phyloP scores from a whole-genome alignment of 2,797 vertebrate species.

The Tokudaia tokunoshimensis region DNA sequence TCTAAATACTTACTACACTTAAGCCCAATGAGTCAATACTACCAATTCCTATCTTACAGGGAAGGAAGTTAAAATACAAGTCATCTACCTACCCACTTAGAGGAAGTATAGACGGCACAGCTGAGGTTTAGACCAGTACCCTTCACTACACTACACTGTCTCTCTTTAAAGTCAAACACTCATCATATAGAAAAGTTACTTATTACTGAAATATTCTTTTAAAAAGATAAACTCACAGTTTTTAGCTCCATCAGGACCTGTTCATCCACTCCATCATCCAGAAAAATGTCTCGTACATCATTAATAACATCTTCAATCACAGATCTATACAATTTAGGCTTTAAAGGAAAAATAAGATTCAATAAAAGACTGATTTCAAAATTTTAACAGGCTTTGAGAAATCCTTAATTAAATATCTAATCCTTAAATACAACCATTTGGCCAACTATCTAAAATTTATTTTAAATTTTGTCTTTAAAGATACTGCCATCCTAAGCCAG shows the following conservation, averaged over 20 bases:
- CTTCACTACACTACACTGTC: neutral
- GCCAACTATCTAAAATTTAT: slow-evolving; percentile 43
- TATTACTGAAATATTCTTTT: neutral
- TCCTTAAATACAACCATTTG: slow-evolving; percentile 34
- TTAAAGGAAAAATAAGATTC: slow-evolving; percentile 68
- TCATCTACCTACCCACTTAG: slow-evolving; percentile 17
- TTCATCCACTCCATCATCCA: slow-evolving; percentile 99
- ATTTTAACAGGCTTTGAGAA: slow-evolving; percentile 55
- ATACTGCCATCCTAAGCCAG: neutral
- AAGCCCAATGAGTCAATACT: neutral
- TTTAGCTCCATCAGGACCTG: slow-evolving; percentile 98
- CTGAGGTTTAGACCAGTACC: neutral
- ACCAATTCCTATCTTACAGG: neutral
- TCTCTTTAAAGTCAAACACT: slow-evolving; percentile 12
- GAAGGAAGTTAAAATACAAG: slow-evolving; percentile 22
- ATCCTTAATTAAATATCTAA: slow-evolving; percentile 5
- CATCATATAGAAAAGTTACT: slow-evolving; percentile 2
- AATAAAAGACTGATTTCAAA: slow-evolving; percentile 48
- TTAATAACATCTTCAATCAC: slow-evolving; percentile 99
- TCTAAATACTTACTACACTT: slow-evolving; percentile 10
- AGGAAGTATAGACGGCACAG: neutral
- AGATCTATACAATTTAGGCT: slow-evolving; percentile 98
- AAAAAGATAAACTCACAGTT: slow-evolving; percentile 91
- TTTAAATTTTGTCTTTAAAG: slow-evolving; percentile 44
- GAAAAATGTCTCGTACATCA: slow-evolving; percentile 98